Conservation (phyloP, 2,113 vertebrate genomes). For the Cebidichthys violaceus region DNA sequence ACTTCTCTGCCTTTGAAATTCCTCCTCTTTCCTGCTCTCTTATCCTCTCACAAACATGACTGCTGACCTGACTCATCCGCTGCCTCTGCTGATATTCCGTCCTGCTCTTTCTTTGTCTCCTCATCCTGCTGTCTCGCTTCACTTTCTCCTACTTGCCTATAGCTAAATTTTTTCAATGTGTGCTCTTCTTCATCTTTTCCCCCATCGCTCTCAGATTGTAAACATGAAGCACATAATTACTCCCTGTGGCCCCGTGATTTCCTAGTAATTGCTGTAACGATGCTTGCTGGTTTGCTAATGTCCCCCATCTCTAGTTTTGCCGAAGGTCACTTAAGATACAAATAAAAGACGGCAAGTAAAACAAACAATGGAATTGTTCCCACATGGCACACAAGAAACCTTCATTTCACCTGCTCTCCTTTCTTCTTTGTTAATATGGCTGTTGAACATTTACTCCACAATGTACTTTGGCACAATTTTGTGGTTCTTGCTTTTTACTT, state of each 20-base stretch:
- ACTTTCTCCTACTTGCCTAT: slow-evolving; percentile 25
- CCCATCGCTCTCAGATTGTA: slow-evolving; percentile 50
- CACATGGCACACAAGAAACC: slow-evolving; percentile 27
- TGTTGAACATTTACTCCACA: neutral
- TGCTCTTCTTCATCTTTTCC: slow-evolving; percentile 37
- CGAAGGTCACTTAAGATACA: slow-evolving; percentile 68
- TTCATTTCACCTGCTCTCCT: slow-evolving; percentile 16
- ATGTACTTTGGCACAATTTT: neutral
- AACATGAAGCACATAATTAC: slow-evolving; percentile 77
- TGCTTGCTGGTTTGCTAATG: slow-evolving; percentile 68
- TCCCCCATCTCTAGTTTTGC: slow-evolving; percentile 55
- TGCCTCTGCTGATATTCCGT: slow-evolving; percentile 12
- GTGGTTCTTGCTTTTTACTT: neutral
- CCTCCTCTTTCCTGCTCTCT: slow-evolving; percentile 28
- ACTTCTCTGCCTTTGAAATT: slow-evolving; percentile 41
- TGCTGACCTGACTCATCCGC: slow-evolving; percentile 9
- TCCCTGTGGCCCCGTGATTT: slow-evolving; percentile 74
- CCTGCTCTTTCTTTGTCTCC: slow-evolving; percentile 32
- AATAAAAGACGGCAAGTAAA: slow-evolving; percentile 51
- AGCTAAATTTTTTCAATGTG: slow-evolving; percentile 34
- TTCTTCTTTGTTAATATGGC: slow-evolving; percentile 27
- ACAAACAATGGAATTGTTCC: slow-evolving; percentile 39
- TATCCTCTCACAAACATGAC: slow-evolving; percentile 33
- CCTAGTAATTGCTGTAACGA: slow-evolving; percentile 77
- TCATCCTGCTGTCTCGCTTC: slow-evolving; percentile 19